Conservation (phyloP, 2,888 invertebrate genomes). For the Drepanosiphum platanoidis region DNA sequence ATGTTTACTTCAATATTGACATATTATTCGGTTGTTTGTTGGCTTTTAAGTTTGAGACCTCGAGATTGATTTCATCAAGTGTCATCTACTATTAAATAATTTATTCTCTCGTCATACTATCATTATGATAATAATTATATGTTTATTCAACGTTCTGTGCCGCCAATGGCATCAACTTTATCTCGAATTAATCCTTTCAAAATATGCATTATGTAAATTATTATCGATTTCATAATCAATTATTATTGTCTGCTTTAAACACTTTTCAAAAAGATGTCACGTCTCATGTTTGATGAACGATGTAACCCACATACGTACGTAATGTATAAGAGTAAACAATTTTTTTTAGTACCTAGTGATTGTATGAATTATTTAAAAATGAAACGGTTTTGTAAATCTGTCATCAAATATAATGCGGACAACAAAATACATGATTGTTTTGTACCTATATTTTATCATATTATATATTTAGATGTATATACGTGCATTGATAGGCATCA, state of each 20-base stretch:
- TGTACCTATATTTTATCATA: no score
- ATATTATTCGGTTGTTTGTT: not conserved
- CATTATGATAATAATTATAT: not conserved
- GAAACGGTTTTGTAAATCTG: no score
- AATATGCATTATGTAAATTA: not conserved
- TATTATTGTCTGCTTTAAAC: not conserved
- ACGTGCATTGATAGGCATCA: no score
- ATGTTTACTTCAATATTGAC: no score
- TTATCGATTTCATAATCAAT: not conserved
- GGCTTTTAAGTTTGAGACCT: not conserved
- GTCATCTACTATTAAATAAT: not conserved
- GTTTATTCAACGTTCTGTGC: not conserved
- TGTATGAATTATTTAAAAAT: no score
- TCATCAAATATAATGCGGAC: not conserved
- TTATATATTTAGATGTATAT: no score
- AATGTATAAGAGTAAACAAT: not conserved
- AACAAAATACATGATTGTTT: not conserved
- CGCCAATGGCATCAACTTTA: not conserved
- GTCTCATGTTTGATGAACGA: not conserved
- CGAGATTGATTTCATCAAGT: not conserved
- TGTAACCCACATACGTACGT: not conserved
- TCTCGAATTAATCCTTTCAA: not conserved
- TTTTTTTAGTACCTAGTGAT: no score
- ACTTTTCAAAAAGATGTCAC: not conserved
- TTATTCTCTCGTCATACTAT: no score